Evolutionary conservation across 2,797 vertebrate species (phyloP).

Genomic region (Ataeniobius toweri): DNA sequence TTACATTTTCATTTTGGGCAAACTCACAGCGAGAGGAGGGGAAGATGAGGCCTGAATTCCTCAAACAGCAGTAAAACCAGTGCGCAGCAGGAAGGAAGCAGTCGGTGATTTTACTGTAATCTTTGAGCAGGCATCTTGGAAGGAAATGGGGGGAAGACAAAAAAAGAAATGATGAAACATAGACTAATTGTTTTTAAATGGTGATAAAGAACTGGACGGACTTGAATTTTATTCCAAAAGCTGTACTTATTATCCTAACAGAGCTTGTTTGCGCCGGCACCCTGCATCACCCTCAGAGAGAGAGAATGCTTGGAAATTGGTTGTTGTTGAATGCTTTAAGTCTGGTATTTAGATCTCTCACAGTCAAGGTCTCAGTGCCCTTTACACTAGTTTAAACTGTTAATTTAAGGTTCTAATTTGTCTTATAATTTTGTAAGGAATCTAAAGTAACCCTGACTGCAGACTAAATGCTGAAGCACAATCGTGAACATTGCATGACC

Average conservation of each 20-base stretch:
- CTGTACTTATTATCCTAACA: conserved; percentile 1
- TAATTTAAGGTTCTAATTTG: conserved; percentile 2
- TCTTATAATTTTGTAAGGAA: neutral
- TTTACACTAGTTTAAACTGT: neutral
- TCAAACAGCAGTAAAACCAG: conserved; percentile 17
- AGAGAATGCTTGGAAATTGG: neutral
- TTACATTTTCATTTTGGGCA: conserved; percentile 55
- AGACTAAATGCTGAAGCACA: neutral
- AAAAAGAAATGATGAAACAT: neutral
- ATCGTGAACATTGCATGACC: neutral
- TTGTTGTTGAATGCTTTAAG: neutral
- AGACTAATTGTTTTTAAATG: conserved; percentile 18
- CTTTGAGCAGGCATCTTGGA: conserved; percentile 27
- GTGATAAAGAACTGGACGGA: conserved; percentile 16
- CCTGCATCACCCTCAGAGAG: neutral
- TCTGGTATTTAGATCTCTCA: neutral
- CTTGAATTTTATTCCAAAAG: neutral
- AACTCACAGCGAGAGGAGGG: conserved; percentile 22
- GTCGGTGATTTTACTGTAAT: conserved; percentile 30
- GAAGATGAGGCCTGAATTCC: conserved; percentile 33
- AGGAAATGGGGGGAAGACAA: conserved; percentile 9
- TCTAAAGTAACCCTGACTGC: conserved; percentile 1
- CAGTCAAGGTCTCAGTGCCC: neutral
- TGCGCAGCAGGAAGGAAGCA: conserved; percentile 37
- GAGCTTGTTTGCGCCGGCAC: neutral